Base-by-base conservation (phyloP, 2,888 invertebrate genomes). In the Drosophila formosana region DNA sequence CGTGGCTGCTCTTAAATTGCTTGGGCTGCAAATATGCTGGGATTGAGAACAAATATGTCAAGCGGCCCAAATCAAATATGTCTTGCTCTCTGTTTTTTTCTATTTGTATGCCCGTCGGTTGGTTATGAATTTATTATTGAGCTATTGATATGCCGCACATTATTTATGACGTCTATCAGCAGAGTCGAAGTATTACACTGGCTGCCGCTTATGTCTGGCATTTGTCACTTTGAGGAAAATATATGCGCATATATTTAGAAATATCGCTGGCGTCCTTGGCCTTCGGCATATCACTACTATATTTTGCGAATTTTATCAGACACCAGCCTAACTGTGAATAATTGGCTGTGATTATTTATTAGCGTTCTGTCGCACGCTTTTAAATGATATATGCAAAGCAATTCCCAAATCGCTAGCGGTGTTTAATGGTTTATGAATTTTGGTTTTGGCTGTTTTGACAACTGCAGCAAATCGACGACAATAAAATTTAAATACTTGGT, bases 111-210 rank as follows among this genome's bases (percentile, higher is more conserved):
- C 7, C 8, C 47, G 64, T 47, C 66, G 47, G 60, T 61, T 43
- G 55, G 64, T 58, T 82, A 78, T 78, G 78, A 85, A 85, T 83
- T 80, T 86, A 76, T 86, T 74, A 73, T 60, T 52, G 56, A 53
- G 65, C 66, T 58, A 78, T 82, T 72, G 83, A 83, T 82, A 79
- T 75, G 75, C 67, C 64, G n/a, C 32, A 51, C 64, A 72, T 86
- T 82, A 83, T 86, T 86, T 86, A 83, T 83, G 86, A 78, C 68
- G 47, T 75, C 71, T 71, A 75, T 73, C 66, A 53, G 53, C 55
- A 37, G 55, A 75, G 62, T 53, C 64, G 51, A 65, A 47, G 67
- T 28, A 52, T 61, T 56, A 57, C 63, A 23, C 13, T 46, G 67
- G 39, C 66, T 23, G 55, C 34, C 39, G 50, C 46, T 39, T 53